A percentile compares a stretch with the other conserved stretches of the same genome.
Conservation (phyloP, 2,797 vertebrate species). For the Acipenser transmontanus region DNA sequence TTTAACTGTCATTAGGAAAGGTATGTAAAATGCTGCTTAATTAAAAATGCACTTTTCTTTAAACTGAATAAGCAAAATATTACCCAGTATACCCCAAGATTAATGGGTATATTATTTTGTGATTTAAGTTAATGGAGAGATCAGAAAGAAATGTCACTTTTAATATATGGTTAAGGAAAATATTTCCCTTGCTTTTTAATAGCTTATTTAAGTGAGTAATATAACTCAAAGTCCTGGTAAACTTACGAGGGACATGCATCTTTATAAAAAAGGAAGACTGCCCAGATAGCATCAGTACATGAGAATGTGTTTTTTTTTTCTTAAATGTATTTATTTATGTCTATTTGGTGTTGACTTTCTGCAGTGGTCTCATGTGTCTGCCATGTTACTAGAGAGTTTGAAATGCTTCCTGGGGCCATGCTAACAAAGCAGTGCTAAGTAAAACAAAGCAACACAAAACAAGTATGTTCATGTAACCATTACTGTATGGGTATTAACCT, state of each 20-base stretch:
- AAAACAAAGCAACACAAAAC: no score
- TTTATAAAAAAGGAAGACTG: neutral
- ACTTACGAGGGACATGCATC: neutral
- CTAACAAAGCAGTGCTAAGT: no score
- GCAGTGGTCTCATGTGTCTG: no score
- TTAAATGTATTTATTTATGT: no score
- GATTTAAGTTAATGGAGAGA: conserved; percentile 16
- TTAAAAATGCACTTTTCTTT: conserved; percentile 20
- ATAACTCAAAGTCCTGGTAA: no score
- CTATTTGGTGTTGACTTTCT: no score
- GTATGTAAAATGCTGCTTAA: conserved; percentile 12
- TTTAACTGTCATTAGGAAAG: neutral
- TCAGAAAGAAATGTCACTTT: neutral
- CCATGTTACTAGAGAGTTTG: no score
- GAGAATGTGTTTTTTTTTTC: no score
- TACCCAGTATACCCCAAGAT: conserved; percentile 17
- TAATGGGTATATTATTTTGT: conserved; percentile 20
- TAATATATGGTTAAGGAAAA: conserved; percentile 1
- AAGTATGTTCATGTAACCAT: no score
- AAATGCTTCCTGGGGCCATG: no score
- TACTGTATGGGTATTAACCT: no score
- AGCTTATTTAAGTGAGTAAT: neutral
- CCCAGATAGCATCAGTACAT: no score
- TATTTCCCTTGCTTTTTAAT: neutral
- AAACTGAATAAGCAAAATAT: conserved; percentile 16